These are phyloP conservation scores for Schizotus pectinicornis DNA, from an alignment of 2,888 invertebrate species.

Conservation along the genomic window DNA sequence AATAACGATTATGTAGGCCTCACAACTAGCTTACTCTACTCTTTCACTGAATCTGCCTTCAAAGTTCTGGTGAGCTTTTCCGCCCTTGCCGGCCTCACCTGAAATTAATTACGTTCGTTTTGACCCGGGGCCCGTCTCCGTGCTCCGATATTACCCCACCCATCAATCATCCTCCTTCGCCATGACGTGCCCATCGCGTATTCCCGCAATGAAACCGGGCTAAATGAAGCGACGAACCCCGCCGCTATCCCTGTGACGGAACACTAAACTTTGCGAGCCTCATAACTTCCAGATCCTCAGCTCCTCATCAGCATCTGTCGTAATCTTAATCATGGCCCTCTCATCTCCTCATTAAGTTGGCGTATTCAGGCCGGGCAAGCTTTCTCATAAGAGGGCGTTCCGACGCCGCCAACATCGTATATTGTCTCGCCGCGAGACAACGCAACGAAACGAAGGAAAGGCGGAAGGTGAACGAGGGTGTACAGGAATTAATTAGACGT, in stretches of 20 bases:
- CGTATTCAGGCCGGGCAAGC: slow-evolving; percentile 10
- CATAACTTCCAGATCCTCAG: slow-evolving; percentile 27
- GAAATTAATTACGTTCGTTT: no score
- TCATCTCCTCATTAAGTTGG: slow-evolving; percentile 32
- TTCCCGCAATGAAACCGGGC: not conserved
- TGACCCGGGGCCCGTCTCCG: no score
- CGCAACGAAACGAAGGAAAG: slow-evolving; percentile 6
- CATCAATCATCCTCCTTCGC: no score
- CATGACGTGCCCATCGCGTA: not conserved
- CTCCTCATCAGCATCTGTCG: slow-evolving; percentile 31
- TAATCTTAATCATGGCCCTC: slow-evolving; percentile 40
- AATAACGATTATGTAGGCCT: no score
- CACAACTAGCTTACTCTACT: no score
- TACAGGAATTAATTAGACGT: slow-evolving; percentile 22
- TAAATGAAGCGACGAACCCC: slow-evolving; percentile 18
- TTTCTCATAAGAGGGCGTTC: not conserved
- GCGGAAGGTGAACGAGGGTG: slow-evolving; percentile 20
- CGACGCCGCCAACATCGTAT: not conserved
- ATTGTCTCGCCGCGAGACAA: slow-evolving; percentile 15
- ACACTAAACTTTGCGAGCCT: slow-evolving; percentile 7
- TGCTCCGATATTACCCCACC: no score
- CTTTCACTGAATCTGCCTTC: no score
- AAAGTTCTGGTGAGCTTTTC: no score
- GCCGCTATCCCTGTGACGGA: not conserved
- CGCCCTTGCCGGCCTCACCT: no score